phyloP scores from a whole-genome alignment of 2,797 vertebrate species.

The Galago senegalensis region DNA sequence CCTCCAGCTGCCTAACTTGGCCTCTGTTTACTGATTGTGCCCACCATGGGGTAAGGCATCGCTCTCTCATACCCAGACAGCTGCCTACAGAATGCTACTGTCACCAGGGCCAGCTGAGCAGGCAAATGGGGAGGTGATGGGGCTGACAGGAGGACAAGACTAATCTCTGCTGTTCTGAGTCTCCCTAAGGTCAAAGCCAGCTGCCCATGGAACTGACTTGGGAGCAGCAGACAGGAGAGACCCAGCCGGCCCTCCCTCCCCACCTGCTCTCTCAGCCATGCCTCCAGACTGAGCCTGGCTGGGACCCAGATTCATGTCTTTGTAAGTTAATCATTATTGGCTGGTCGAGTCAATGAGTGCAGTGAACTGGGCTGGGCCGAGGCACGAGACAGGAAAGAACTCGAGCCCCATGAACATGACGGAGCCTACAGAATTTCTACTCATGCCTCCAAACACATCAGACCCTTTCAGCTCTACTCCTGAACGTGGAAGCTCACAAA shows the following conservation, averaged over 20 bases:
- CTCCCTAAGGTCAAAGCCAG: neutral
- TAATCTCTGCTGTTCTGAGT: conserved; percentile 41
- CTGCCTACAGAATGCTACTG: conserved; percentile 71
- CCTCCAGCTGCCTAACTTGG: conserved; percentile 33
- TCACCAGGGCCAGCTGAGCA: conserved; percentile 25
- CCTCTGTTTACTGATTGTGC: conserved; percentile 29
- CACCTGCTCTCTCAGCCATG: neutral
- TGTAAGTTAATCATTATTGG: conserved; percentile 54
- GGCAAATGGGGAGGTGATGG: neutral
- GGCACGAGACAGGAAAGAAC: neutral
- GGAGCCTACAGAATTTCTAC: neutral
- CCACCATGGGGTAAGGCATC: conserved; percentile 25
- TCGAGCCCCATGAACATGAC: neutral
- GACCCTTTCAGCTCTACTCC: neutral
- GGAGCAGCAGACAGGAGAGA: neutral
- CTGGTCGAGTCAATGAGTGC: neutral
- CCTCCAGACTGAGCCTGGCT: conserved; percentile 56
- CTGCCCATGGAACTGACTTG: neutral
- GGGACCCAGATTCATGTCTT: conserved; percentile 48
- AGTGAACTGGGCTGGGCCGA: neutral
- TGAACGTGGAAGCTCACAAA: neutral
- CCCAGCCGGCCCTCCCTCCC: neutral
- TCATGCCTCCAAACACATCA: neutral
- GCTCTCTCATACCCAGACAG: conserved; percentile 63
- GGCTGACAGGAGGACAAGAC: neutral